These are phyloP conservation scores for Carpatolechia fugitivella DNA, from an alignment of 2,888 invertebrate species.

Conservation along the genomic window DNA sequence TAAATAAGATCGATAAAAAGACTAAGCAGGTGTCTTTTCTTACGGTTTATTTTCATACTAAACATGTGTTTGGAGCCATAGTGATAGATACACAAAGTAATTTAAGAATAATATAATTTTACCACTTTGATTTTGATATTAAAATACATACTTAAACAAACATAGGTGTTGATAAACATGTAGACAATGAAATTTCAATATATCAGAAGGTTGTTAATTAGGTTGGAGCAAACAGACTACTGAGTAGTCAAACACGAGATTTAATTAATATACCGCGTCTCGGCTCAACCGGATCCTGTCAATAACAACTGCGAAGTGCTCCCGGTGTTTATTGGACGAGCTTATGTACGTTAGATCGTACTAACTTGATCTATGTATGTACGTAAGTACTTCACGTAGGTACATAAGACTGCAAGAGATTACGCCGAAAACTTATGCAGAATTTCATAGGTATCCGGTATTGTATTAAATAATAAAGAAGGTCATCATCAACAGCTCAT, in stretches of 20 bases:
- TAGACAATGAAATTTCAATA: constrained; percentile 1
- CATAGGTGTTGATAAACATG: neutral
- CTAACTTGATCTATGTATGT: neutral
- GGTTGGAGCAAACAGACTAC: constrained; percentile 54
- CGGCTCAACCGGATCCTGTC: constrained; percentile 56
- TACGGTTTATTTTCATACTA: too few species aligned
- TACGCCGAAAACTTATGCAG: too few species aligned
- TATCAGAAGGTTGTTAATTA: constrained; percentile 59
- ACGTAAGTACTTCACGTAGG: too few species aligned
- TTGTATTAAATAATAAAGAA: too few species aligned
- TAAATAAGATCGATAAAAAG: too few species aligned
- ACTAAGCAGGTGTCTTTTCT: too few species aligned
- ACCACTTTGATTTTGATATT: neutral
- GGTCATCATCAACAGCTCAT: too few species aligned
- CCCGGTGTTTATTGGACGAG: constrained; percentile 13
- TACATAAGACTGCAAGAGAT: too few species aligned
- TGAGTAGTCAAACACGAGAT: constrained; percentile 62
- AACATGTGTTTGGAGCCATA: too few species aligned
- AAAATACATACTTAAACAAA: neutral
- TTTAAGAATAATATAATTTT: neutral
- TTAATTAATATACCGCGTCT: constrained; percentile 68
- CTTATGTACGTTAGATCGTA: neutral
- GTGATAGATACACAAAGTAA: too few species aligned
- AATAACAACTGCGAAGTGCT: constrained; percentile 42
- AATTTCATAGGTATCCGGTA: too few species aligned